Evolutionary conservation across 1,140 invertebrate species (phyloP), one percentile per base, ranked within the genome.

Genomic region (Apocrypta bakeri): DNA sequence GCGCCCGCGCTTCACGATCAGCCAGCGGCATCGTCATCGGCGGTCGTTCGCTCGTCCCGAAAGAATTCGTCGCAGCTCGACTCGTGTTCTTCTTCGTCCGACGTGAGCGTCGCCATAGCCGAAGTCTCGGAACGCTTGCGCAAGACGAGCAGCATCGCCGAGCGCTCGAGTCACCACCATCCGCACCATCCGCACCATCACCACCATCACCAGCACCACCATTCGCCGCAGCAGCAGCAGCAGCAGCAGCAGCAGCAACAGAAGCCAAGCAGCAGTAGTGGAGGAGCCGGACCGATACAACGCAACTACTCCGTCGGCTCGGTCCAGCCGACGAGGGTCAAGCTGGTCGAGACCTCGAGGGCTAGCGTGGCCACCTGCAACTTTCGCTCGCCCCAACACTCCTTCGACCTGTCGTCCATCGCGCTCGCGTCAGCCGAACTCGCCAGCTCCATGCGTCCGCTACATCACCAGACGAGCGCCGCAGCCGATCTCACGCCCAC

Each of bases 41-140:
- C 86, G 83, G 29, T 84, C 21, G 6, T 40, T 11, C 80, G 86
- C 24, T 84, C 85, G 11, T 93, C 93, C 9, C 89, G 93, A 0
- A 94, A 94, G 84, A 94, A 94, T 84, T 94, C 93, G 0, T 89
- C 89, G 12, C 93, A 94, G 84, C 72, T 94, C 42, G 93, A 94
- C 84, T 94, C 93, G 21, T 93, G 91, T 82, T 94, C 93, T 87
- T 96, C 95, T 1, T 96, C 95, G 1, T 96, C 95, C 3, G 95
- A 96, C 88, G 93, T 95, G 77, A 95, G 94, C 87, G 90, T 93
- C n/a, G 92, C 93, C 48, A 91, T 94, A 9, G 89, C 93, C 3
- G 94, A 94, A 64, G 93, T 94, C 2, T 93, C 93, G 9, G 94
- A 94, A 40, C 91, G 93, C 27, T 87, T 94, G 84, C 93, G 92